Evolutionary conservation across 1,140 invertebrate genomes (phyloP), one percentile per base, ranked within the genome.

Genomic region (Vollenhovia emeryi): DNA sequence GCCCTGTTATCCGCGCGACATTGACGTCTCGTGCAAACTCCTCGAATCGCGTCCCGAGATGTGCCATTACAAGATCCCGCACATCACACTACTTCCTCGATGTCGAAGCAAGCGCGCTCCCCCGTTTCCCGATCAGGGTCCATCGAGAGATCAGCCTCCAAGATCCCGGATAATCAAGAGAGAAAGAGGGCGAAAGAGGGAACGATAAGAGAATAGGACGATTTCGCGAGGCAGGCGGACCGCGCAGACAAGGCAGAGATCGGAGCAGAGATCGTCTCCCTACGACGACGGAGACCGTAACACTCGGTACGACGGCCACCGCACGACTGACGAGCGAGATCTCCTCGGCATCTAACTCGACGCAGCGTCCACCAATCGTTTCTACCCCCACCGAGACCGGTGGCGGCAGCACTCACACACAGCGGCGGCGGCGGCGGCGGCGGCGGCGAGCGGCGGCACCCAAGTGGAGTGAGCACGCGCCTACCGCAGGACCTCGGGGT

Each of bases 321-420:
- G 93, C 90, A 91, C 93, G 89, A 94, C 93, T 93, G 92, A 93
- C 90, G 93, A 89, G 91, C 92, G 89, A 90, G 92, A 93, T 94
- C 92, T 93, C 91, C 90, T 89, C 91, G 87, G 91, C 90, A 87
- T 92, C 91, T 92, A 93, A 93, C 93, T 93, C 91, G 90, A 92
- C 93, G 93, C 91, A 91, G 92, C 90, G 90, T 87, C 91, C 92
- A 93, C 91, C 93, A 87, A 93, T 93, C 93, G 93, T 93, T 93
- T 89, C 91, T 93, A 87, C 89, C 92, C 91, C 92, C 91, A 91
- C 90, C 86, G 82, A 76, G 88, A 80, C 74, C 73, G 74, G 57
- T 78, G 75, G 89, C 85, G 86, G 89, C 88, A 85, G 88, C 85
- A 85, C 85, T 36, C 52, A 36, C 59, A 66, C 83, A 24, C 15